phyloP scores from a whole-genome alignment of 2,797 vertebrate species.

The Lindbergichthys nudifrons region DNA sequence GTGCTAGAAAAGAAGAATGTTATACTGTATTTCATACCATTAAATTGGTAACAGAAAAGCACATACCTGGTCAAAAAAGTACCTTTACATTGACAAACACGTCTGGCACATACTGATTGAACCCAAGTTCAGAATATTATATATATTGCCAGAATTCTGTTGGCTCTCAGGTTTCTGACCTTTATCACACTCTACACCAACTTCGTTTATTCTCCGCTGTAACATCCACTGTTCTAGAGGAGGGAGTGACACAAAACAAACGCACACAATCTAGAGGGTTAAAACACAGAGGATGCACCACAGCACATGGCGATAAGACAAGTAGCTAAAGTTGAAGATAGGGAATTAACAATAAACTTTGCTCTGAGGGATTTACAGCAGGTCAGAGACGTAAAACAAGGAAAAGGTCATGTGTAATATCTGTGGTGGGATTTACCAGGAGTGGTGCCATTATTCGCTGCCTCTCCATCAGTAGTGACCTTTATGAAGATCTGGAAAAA shows the following conservation, averaged over 20 bases:
- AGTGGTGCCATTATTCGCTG: conserved; percentile 70
- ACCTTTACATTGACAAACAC: not conserved
- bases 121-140: conserved; percentile 36
- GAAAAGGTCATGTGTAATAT: conserved; percentile 57
- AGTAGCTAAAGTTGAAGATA: not conserved
- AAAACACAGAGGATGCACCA: conserved; percentile 30
- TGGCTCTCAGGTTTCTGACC: conserved; percentile 70
- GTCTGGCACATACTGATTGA: conserved; percentile 3
- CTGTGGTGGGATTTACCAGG: conserved; percentile 76
- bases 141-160: conserved; percentile 19
- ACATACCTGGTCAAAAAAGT: not conserved
- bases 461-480: conserved; percentile 90
- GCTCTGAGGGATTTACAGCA: conserved; percentile 23
- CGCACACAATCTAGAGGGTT: conserved; percentile 45
- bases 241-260: conserved; percentile 42
- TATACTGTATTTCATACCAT: not conserved
- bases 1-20: conserved; percentile 4
- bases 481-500: conserved; percentile 94
- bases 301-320: not conserved
- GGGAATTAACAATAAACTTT: conserved; percentile 22
- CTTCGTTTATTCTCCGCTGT: conserved; percentile 73
- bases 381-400: conserved; percentile 54
- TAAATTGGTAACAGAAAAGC: not conserved
- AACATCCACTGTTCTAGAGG: conserved; percentile 85
- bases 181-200: conserved; percentile 68